These are phyloP conservation scores for Zenarchopterus dispar DNA, from an alignment of 2,797 vertebrate genomes.

Conservation along the genomic window DNA sequence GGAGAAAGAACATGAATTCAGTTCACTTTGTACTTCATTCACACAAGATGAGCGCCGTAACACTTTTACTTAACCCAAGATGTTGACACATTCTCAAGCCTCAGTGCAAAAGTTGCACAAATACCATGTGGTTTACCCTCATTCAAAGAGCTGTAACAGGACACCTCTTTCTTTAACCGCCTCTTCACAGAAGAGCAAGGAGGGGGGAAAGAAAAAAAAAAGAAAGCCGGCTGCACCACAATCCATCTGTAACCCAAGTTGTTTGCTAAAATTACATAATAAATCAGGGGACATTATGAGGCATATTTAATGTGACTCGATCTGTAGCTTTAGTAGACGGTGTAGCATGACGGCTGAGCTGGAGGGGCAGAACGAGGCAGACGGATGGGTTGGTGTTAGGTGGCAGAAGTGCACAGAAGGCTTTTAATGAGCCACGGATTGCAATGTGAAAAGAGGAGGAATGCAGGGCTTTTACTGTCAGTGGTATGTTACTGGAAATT, in stretches of 20 bases:
- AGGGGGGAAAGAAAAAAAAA: slow-evolving; percentile 15
- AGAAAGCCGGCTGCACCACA: slow-evolving; percentile 28
- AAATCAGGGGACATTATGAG: slow-evolving; percentile 55
- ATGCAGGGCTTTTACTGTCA: slow-evolving; percentile 61
- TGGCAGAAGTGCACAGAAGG: slow-evolving; percentile 54
- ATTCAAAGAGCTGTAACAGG: slow-evolving; percentile 67
- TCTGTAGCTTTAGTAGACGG: slow-evolving; percentile 52
- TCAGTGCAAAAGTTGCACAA: slow-evolving; percentile 43
- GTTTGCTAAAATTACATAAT: slow-evolving; percentile 60
- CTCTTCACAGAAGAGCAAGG: slow-evolving; percentile 38
- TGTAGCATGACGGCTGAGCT: slow-evolving; percentile 50
- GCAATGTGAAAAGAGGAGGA: slow-evolving; percentile 68
- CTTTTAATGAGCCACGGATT: slow-evolving; percentile 55
- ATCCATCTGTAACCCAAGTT: slow-evolving; percentile 72
- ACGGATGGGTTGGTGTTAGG: slow-evolving; percentile 55
- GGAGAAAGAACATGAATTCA: slow-evolving; percentile 5
- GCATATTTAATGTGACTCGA: slow-evolving; percentile 67
- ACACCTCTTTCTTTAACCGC: slow-evolving; percentile 48
- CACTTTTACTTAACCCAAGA: not conserved
- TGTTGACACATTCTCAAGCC: slow-evolving; percentile 28
- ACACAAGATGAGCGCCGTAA: not conserved
- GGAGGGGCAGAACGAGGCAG: slow-evolving; percentile 39
- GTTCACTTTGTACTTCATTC: slow-evolving; percentile 4
- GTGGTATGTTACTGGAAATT: slow-evolving; percentile 55
- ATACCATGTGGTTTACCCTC: slow-evolving; percentile 47